Evolutionary conservation across 2,113 vertebrate genomes (phyloP).

Genomic region (Epinephelus moara): DNA sequence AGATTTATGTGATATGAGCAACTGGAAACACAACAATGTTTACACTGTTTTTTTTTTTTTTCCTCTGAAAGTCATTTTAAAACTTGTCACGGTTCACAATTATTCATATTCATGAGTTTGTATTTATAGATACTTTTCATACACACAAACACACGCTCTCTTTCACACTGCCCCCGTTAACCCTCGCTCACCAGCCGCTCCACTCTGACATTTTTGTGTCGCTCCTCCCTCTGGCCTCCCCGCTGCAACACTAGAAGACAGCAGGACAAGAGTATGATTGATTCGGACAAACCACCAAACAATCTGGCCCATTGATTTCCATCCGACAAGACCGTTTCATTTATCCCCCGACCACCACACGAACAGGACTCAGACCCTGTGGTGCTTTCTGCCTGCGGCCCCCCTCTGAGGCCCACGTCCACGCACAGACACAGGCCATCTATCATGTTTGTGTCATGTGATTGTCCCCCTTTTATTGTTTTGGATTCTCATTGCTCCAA

Average conservation of each 20-base stretch:
- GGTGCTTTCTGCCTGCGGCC: slow-evolving; percentile 29
- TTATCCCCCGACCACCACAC: slow-evolving; percentile 57
- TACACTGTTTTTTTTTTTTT: neutral
- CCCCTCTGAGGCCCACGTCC: slow-evolving; percentile 2
- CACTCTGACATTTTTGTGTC: slow-evolving; percentile 62
- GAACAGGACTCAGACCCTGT: slow-evolving; percentile 50
- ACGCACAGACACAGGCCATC: slow-evolving; percentile 39
- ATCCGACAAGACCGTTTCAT: slow-evolving; percentile 66
- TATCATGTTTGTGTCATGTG: slow-evolving; percentile 51
- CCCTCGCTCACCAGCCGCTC: slow-evolving; percentile 45
- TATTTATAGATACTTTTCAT: slow-evolving; percentile 25
- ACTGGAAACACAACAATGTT: neutral
- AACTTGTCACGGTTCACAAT: neutral
- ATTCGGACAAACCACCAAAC: slow-evolving; percentile 77
- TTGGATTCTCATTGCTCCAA: neutral
- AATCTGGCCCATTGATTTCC: slow-evolving; percentile 81
- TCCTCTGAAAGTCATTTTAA: neutral
- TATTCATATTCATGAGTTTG: slow-evolving; percentile 16
- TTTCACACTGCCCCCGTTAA: slow-evolving; percentile 52
- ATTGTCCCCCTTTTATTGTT: neutral
- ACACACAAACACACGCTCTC: slow-evolving; percentile 25
- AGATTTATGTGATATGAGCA: neutral
- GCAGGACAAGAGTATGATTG: slow-evolving; percentile 83
- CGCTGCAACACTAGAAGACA: slow-evolving; percentile 40
- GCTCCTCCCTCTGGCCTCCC: slow-evolving; percentile 63